Base-by-base conservation (phyloP, 2,797 vertebrate genomes). In the Hylomyscus alleni region DNA sequence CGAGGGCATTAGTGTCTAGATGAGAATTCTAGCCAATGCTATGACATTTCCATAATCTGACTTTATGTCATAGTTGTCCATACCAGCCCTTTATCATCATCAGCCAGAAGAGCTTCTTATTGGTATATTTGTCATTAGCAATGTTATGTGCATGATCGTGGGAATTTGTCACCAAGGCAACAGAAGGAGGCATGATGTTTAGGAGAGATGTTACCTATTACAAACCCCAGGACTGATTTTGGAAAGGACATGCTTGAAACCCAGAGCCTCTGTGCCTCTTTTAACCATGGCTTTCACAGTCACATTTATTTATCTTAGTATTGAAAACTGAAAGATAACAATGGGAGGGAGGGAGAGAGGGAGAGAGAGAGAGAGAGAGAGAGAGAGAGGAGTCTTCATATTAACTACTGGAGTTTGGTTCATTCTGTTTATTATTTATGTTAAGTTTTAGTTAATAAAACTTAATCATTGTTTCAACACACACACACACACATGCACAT, bases 31-130 rank as follows among this genome's bases (percentile, higher is more conserved):
- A 86, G 77, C 67, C 77, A 97, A 83, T 86, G 52, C 77, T 88
- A 94, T 77, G 77, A 90, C 95, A 94, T 95, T 85, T 90, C 73
- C 52, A 26, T 96, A 81, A 94, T 96, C 67, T 95, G 76, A 72
- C 40, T 96, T 90, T 95, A 93, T 96, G 84, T 82, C 81, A 93
- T 97, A 86, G 96, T 97, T 95, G 93, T 24, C 84, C 73, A 14
- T 91, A 54, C 40, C 92, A 87, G 89, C 26, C 90, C 54, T 95
- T 95, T 92, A 50, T 88, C 92, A 95, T 97, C 95, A 86, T 93
- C 44, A 89, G 85, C 73, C 78, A 56, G 87, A 95, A 93, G 83
- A 65, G 67, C 83, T 56, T 96, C 72, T 97, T 93, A 96, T 76
- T 81, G 31, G 87, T 19, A 0, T 88, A 95, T 97, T 96, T 94